Conservation (phyloP, 2,888 invertebrate genomes). For the Melanotus villosus region DNA sequence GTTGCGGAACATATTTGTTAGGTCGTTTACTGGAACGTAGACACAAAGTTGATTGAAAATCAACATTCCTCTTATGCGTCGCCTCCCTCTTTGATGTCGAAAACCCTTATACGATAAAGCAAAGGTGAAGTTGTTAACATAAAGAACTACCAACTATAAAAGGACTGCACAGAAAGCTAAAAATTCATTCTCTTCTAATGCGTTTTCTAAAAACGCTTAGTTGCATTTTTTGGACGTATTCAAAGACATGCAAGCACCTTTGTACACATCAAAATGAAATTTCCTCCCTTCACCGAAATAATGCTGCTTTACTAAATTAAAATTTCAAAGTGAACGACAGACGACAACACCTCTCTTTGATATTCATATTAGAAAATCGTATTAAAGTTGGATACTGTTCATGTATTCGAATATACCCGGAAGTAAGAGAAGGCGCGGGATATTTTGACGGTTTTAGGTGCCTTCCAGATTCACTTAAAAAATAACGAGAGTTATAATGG, state of each 20-base stretch:
- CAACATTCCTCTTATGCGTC: conserved; percentile 38
- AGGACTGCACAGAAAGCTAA: conserved; percentile 5
- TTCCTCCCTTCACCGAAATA: neutral
- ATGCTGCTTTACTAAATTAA: neutral
- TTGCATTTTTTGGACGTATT: neutral
- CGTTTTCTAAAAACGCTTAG: conserved; percentile 2
- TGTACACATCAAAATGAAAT: neutral
- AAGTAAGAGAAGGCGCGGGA: too few relatives aligned
- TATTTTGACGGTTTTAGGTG: too few relatives aligned
- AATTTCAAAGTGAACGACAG: neutral
- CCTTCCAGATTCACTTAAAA: too few relatives aligned
- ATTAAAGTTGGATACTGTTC: neutral
- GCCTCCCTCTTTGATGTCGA: conserved; percentile 24
- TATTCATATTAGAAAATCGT: neutral
- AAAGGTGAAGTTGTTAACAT: conserved; percentile 26
- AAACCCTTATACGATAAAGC: conserved; percentile 22
- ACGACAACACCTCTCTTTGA: neutral
- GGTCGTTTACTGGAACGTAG: conserved; percentile 14
- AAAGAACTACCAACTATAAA: conserved; percentile 6
- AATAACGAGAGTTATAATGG: too few relatives aligned
- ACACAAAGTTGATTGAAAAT: conserved; percentile 39
- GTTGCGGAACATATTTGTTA: conserved; percentile 30
- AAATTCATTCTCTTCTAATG: conserved; percentile 4
- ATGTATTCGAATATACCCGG: too few relatives aligned
- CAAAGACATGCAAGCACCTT: neutral